phyloP scores from a whole-genome alignment of 2,113 vertebrate species.

The Xerus inauris region DNA sequence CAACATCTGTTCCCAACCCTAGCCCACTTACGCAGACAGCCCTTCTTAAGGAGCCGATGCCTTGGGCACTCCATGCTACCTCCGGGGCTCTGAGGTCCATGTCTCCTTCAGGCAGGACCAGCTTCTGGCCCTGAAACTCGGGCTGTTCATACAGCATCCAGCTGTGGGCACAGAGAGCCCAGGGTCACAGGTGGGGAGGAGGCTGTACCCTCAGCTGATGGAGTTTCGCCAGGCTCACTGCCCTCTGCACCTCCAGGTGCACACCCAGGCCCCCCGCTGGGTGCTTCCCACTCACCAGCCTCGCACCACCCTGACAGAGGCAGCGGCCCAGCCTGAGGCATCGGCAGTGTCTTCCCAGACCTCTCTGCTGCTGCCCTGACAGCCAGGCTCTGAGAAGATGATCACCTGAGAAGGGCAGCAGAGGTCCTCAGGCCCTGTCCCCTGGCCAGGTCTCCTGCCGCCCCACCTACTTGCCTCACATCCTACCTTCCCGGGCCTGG shows the following conservation, averaged over 20 bases:
- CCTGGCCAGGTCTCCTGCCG: rapidly evolving
- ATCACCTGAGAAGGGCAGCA: constrained; percentile 87
- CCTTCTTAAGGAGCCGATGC: constrained; percentile 93
- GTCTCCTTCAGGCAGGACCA: constrained; percentile 93
- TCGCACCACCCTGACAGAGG: constrained; percentile 92
- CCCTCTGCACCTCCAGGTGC: background rate
- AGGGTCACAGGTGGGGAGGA: background rate
- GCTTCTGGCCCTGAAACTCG: constrained; percentile 92
- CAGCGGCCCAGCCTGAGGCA: constrained; percentile 90
- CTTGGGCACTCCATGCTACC: constrained; percentile 79
- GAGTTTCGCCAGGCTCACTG: background rate
- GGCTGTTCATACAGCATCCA: constrained; percentile 97
- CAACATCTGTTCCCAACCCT: background rate
- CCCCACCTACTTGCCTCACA: background rate
- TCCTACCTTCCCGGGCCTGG: constrained; percentile 95
- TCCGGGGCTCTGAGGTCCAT: constrained; percentile 88
- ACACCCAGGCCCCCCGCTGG: background rate
- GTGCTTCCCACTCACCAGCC: constrained; percentile 90
- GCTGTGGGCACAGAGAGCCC: constrained; percentile 82
- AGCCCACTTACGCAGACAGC: constrained; percentile 90
- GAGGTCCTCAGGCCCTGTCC: background rate
- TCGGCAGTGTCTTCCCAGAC: constrained; percentile 89
- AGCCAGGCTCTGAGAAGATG: constrained; percentile 90
- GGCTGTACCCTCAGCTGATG: background rate
- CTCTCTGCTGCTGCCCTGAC: constrained; percentile 90